phyloP scores from a whole-genome alignment of 2,888 invertebrate genomes.

The Epirrita christyi region DNA sequence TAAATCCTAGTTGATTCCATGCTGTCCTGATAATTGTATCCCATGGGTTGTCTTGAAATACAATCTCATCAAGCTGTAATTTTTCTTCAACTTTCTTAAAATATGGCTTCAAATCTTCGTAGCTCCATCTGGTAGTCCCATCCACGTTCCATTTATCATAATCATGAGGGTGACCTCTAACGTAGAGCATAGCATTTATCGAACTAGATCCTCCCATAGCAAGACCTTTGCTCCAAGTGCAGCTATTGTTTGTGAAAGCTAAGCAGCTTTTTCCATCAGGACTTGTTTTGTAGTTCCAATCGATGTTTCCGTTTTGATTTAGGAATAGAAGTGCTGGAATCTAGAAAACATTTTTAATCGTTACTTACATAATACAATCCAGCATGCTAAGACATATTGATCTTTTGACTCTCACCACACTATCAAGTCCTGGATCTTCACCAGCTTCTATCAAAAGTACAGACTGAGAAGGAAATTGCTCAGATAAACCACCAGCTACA shows the following conservation, averaged over 20 bases:
- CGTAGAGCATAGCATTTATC: constrained; percentile 86
- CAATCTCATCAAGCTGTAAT: constrained; percentile 8
- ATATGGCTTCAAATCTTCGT: constrained; percentile 65
- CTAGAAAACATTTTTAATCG: constrained; percentile 35
- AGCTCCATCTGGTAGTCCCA: constrained; percentile 79
- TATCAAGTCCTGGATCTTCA: constrained; percentile 70
- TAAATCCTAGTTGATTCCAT: constrained; percentile 68
- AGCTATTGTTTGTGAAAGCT: constrained; percentile 46
- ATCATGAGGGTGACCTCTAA: constrained; percentile 82
- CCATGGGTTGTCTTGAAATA: constrained; percentile 41
- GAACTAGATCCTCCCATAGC: constrained; percentile 86
- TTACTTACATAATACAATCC: not conserved
- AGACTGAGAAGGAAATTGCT: constrained; percentile 48
- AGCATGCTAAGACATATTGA: not conserved
- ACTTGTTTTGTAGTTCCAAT: constrained; percentile 83
- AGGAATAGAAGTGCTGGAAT: constrained; percentile 61
- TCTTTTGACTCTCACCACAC: constrained; percentile 66
- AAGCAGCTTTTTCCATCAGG: constrained; percentile 44
- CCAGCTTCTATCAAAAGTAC: constrained; percentile 78
- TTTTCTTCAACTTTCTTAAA: constrained; percentile 40
- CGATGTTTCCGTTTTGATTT: constrained; percentile 56
- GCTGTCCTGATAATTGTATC: constrained; percentile 48
- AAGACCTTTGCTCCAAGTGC: constrained; percentile 87
- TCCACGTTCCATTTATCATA: constrained; percentile 81
- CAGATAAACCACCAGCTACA: constrained; percentile 72